These are phyloP conservation scores for Zaprionus nigranus DNA, from an alignment of 1,140 invertebrate genomes.

Conservation along the genomic window DNA sequence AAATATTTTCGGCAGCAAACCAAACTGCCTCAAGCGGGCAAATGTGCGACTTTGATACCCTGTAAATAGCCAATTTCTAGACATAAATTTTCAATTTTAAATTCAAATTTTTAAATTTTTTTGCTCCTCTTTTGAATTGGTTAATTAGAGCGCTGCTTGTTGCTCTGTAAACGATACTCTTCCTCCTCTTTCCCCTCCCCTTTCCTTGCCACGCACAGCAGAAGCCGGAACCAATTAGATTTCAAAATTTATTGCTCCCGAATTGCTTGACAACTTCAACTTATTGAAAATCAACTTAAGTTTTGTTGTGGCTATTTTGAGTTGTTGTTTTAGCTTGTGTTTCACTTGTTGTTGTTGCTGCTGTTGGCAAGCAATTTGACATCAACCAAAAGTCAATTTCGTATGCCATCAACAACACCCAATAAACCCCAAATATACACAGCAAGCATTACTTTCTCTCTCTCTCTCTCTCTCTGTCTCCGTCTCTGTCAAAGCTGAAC, in stretches of 20 bases:
- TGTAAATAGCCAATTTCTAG: neutral
- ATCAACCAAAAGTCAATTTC: slow-evolving; percentile 78
- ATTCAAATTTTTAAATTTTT: neutral
- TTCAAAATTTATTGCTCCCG: slow-evolving; percentile 57
- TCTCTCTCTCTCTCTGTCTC: neutral
- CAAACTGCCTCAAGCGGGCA: neutral
- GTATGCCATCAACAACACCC: slow-evolving; percentile 76
- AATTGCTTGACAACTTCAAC: slow-evolving; percentile 68
- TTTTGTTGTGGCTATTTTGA: slow-evolving; percentile 41
- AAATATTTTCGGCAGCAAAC: neutral
- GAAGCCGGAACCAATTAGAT: slow-evolving; percentile 55
- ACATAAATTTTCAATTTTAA: neutral
- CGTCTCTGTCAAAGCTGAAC: slow-evolving; percentile 1
- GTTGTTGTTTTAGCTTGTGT: slow-evolving; percentile 6
- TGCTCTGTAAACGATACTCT: neutral
- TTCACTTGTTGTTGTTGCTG: slow-evolving; percentile 20
- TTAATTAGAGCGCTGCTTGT: neutral
- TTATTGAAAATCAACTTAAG: slow-evolving; percentile 59
- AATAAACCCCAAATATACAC: slow-evolving; percentile 69
- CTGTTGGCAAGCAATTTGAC: slow-evolving; percentile 60
- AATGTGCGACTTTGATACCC: neutral
- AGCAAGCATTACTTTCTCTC: neutral
- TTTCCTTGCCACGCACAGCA: neutral
- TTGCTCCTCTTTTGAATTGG: neutral
- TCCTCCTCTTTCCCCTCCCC: neutral